phyloP scores from a whole-genome alignment of 2,113 vertebrate genomes.

The Otolemur garnettii region DNA sequence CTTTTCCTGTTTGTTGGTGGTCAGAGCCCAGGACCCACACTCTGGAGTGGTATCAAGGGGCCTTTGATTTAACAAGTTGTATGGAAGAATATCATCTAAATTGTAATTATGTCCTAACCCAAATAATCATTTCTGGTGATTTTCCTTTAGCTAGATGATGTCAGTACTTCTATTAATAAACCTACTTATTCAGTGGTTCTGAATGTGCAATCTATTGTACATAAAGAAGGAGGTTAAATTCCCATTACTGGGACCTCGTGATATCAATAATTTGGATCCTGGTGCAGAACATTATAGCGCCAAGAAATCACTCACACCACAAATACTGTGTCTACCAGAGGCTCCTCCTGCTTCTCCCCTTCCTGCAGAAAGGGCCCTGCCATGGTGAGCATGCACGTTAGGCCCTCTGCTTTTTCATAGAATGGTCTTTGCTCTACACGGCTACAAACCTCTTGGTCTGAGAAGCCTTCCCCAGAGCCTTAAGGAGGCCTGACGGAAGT shows the following conservation, averaged over 20 bases:
- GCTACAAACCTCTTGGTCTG: not conserved
- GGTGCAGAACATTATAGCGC: not conserved
- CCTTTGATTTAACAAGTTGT: not conserved
- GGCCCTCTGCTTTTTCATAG: not conserved
- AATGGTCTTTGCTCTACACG: not conserved
- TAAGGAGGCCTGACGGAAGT: fast-evolving
- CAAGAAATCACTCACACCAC: not conserved
- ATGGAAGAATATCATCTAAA: not conserved
- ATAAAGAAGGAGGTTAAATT: not conserved
- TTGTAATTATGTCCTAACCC: not conserved
- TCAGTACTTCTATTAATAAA: not conserved
- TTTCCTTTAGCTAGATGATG: not conserved
- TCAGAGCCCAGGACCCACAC: no score
- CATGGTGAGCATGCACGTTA: fast-evolving
- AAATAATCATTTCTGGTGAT: not conserved
- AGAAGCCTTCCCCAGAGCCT: not conserved
- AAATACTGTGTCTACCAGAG: fast-evolving
- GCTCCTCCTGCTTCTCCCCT: not conserved
- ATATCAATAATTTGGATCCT: fast-evolving
- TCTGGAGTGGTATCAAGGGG: not conserved
- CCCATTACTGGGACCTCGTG: not conserved
- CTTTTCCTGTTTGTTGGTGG: no score
- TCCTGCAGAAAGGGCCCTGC: not conserved
- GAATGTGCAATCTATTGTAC: no score
- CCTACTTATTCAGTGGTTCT: not conserved